Base-by-base conservation (phyloP, 1,140 invertebrate species). In the Drosophila pandora region DNA sequence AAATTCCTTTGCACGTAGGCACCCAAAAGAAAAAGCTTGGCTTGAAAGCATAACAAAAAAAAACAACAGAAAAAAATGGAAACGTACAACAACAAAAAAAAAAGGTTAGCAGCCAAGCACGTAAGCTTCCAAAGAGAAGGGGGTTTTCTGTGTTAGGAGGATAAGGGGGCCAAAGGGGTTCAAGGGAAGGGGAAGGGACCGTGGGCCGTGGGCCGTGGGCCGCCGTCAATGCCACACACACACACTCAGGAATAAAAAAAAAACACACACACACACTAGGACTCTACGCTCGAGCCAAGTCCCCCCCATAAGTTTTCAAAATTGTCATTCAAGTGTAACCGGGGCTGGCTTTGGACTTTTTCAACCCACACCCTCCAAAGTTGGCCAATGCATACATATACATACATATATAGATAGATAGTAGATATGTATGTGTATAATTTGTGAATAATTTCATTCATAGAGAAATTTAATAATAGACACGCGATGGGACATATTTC, bases 1-100 rank as follows among this genome's bases (percentile, higher is more conserved):
- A 87, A 82, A 85, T 85, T 85, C 81, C 81, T 85, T 85, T 78
- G 81, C 81, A 78, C 82, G 82, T 84, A 84, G 81, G 82, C 82
- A 83, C 69, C 69, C 47, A 57, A 65, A 47, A 60, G 49, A 56
- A 63, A 80, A 65, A 79, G 77, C 76, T 79, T 75, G 78, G 65
- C 54, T 58, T 23, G 47, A 34, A 64, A 54, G 64, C 67, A 49
- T 57, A 68, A 69, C 52, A 67, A 47, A 65, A 67, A 64, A 45
- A 43, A 23, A 45, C 17, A 28, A 28, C 25, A 28, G 25, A 28
- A 30, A 34, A 67, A 54, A 67, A 65, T 53, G 39, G 21, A 68
- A 65, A 68, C 43, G 8, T 10, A 47, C 2, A 21, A 43, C 4
- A 37, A 47, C 55, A 71, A 10, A 56, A 37, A 13, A 71, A 79